These are phyloP conservation scores for Illadopsis cleaveri DNA, from an alignment of 2,113 vertebrate genomes.

Conservation along the genomic window DNA sequence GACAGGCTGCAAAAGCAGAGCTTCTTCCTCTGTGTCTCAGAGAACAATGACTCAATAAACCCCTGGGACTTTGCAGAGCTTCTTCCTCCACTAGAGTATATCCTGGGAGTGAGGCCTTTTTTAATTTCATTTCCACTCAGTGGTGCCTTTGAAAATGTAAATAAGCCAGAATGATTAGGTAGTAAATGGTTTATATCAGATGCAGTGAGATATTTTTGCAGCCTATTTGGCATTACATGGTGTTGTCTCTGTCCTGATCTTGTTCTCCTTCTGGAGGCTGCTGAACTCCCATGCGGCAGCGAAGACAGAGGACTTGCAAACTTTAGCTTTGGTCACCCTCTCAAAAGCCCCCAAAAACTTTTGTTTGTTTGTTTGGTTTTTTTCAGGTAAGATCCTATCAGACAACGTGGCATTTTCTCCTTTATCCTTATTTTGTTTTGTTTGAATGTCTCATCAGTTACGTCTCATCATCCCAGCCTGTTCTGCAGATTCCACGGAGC, in stretches of 20 bases:
- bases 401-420: not conserved
- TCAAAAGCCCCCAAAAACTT: not conserved
- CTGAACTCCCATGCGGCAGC: not conserved
- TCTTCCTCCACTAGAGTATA: not conserved
- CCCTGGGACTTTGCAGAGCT: not conserved
- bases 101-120: not conserved
- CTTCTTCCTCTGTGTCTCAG: slow-evolving; percentile 13
- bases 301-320: not conserved
- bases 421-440: not conserved
- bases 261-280: not conserved
- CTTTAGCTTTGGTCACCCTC: not conserved
- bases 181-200: not conserved
- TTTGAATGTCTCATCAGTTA: slow-evolving; percentile 28
- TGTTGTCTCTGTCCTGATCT: not conserved
- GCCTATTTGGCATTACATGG: not conserved
- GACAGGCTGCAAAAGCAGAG: slow-evolving; percentile 44
- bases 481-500: slow-evolving; percentile 45
- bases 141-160: slow-evolving; percentile 15
- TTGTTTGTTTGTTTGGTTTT: not conserved
- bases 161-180: not conserved
- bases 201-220: not conserved
- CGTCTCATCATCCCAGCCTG: not conserved
- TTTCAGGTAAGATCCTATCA: not conserved
- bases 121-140: not conserved
- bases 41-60: slow-evolving; percentile 18